Evolutionary conservation across 2,113 vertebrate genomes (phyloP), one percentile per base, ranked within the genome.

Genomic region (Rhadina sibilatrix): DNA sequence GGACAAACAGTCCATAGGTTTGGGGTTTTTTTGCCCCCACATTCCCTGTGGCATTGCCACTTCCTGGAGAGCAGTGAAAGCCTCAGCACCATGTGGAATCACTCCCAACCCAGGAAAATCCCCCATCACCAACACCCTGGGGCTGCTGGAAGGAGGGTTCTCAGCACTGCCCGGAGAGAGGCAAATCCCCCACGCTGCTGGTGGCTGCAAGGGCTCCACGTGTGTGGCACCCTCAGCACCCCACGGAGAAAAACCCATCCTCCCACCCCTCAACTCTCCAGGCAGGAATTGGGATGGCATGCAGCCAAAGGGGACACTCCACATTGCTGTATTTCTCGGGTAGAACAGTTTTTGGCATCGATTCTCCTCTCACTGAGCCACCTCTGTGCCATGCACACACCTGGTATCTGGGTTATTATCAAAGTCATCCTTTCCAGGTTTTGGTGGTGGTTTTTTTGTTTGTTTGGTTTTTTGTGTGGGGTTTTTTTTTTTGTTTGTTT

Each of bases 61-160:
- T 83, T 57, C 60, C 83, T 38, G 20, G 30, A 49, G 30, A 1
- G 2, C 44, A 64, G 27, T 1, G 0, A 10, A 25, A 87, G 12
- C 46, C 70, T 44, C 4, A 1, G 56, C 57, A 70, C 54, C 2
- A 0, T 3, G 3, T 15, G 63, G 66, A 50, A 79, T 63, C 49
- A 4, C 46, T 66, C 15, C 6, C 90, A 95, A 95, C 93, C 96
- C 95, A 96, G 95, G 97, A 53, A 68, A 96, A 96, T 96, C 94
- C 86, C 22, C 22, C 14, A 4, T 2, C 57, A 18, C 42, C 42
- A 1, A 3, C 68, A 22, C 11, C 47, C 10, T 12, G 59, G 61
- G 54, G 4, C 22, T 13, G 9, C 10, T 27, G 23, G 47, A 61
- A 60, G 85, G 85, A 57, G 15, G 0, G 9, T 83, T 90, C 91